Conservation (phyloP, 2,797 vertebrate species). For the Kryptolebias ocellatus region DNA sequence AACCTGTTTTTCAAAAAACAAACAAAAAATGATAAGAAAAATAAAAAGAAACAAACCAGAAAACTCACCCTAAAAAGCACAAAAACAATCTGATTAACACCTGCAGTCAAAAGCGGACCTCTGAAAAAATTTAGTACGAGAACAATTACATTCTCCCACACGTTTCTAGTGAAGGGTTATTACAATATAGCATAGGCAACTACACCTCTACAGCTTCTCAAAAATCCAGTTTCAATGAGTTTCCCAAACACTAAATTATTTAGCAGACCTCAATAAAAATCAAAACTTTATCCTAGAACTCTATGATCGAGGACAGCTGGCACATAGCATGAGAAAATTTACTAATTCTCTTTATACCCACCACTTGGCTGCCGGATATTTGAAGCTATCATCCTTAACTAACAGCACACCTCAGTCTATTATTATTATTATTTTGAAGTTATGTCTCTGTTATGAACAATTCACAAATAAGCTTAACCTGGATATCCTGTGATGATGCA, state of each 20-base stretch:
- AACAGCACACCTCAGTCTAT: constrained; percentile 63
- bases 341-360: constrained; percentile 56
- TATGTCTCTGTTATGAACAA: constrained; percentile 66
- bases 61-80: constrained; percentile 81
- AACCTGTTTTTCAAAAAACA: constrained; percentile 63
- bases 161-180: constrained; percentile 79
- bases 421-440: constrained; percentile 60
- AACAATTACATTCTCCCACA: constrained; percentile 81
- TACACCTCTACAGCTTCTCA: constrained; percentile 74
- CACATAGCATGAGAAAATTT: constrained; percentile 76
- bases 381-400: constrained; percentile 61
- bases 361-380: constrained; percentile 68
- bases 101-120: constrained; percentile 67
- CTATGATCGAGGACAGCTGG: constrained; percentile 76
- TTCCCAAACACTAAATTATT: constrained; percentile 68
- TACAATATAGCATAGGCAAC: constrained; percentile 75
- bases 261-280: constrained; percentile 66
- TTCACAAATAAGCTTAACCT: constrained; percentile 79
- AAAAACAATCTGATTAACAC: constrained; percentile 72
- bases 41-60: constrained; percentile 44
- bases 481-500: constrained; percentile 74
- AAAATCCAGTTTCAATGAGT: constrained; percentile 76
- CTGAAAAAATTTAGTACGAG: constrained; percentile 66
- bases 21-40: constrained; percentile 25
- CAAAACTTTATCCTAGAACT: constrained; percentile 66